Base-by-base conservation (phyloP, 64 coral and sea anemone species). In the Pachyseris speciosa region DNA sequence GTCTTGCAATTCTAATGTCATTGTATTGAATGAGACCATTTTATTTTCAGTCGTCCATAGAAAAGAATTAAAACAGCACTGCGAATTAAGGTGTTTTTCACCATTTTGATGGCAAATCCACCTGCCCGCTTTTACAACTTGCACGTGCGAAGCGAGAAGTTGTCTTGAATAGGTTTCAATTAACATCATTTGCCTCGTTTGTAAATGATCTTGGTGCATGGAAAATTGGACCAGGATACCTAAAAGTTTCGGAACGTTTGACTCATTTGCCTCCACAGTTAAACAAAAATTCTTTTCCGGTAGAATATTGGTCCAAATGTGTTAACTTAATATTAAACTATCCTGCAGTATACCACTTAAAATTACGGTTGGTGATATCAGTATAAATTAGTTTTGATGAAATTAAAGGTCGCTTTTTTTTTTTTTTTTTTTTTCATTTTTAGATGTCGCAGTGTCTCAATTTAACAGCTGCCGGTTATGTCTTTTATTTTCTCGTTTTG, bases 331-430 rank as follows among this genome's bases (percentile, higher is more conserved):
- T 12, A 12, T 34, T 33, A 1, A 33, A 32, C 11, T 10, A 30
- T 30, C 17, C 15, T 67, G 16, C 6, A 71, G 1, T 39, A 71
- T 20, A 20, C 28, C 28, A 68, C 65, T 68, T 17, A 34, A 68
- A 2, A 68, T 9, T 9, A 12, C 65, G 2, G 29, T 32, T 26
- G 12, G 32, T 12, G 67, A 22, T 6, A 10, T 63, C 33, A 81
- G n/a, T 63, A 37, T 36, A n/a, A 81, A 81, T 61, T 36, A 6
- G 53, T 40, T 81, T 61, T 81, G 20, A 81, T 81, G 77, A 81
- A 81, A 81, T 81, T 39, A 81, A 81, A 61, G 63, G 50, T 81
- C n/a, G 32, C 51, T 61, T 25, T 38, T 74, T 44, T 27, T 11
- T 20, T 57, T 26, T 24, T 43, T 43, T 40, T 24, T n/a, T n/a